These are phyloP conservation scores for Schizaphis graminum DNA, from an alignment of 2,888 invertebrate genomes.

Conservation along the genomic window DNA sequence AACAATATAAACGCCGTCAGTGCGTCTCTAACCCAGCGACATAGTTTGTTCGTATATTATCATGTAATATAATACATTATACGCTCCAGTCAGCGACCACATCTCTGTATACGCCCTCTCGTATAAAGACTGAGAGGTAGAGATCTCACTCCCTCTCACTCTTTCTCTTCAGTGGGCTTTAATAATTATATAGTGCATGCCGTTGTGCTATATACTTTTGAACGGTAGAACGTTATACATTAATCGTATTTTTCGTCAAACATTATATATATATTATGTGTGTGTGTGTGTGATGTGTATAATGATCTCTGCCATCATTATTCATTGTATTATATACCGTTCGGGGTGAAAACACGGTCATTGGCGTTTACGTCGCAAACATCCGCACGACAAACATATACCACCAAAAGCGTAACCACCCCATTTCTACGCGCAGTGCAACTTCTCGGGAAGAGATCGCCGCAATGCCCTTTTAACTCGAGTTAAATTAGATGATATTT, in stretches of 20 bases:
- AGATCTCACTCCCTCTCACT: neutral
- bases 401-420: neutral
- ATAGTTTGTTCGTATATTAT: neutral
- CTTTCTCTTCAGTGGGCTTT: neutral
- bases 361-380: neutral
- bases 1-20: neutral
- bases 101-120: neutral
- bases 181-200: neutral
- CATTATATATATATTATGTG: neutral
- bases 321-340: neutral
- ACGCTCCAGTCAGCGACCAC: neutral
- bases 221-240: neutral
- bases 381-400: neutral
- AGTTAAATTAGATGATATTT: constrained; percentile 14
- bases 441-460: neutral
- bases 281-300: neutral
- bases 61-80: neutral
- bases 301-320: neutral
- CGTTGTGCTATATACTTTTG: neutral
- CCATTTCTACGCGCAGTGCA: neutral
- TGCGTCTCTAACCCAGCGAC: neutral
- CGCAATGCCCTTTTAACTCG: neutral
- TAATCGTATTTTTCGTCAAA: neutral
- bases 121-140: no score
- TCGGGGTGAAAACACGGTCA: neutral